Conservation (phyloP, 2,797 vertebrate species). For the Rachycentron canadum region DNA sequence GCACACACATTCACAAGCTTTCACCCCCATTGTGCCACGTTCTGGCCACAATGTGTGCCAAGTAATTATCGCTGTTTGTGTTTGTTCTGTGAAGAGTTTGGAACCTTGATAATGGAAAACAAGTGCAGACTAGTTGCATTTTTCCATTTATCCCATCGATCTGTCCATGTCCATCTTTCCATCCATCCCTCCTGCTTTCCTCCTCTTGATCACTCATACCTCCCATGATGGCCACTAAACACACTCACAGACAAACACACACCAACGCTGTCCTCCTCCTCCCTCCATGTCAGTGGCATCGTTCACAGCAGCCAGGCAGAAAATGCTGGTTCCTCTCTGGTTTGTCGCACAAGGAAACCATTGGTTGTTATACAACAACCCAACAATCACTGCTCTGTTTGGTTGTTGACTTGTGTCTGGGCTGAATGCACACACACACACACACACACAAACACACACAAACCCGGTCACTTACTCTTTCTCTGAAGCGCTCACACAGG, state of each 20-base stretch:
- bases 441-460: conserved; percentile 5
- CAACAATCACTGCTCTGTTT: conserved; percentile 77
- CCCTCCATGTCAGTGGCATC: conserved; percentile 41
- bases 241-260: conserved; percentile 20
- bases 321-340: conserved; percentile 65
- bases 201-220: conserved; percentile 29
- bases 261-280: conserved; percentile 31
- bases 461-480: conserved; percentile 14
- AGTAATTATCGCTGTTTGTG: conserved; percentile 80
- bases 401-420: conserved; percentile 76
- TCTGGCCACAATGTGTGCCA: conserved; percentile 67
- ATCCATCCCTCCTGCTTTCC: conserved; percentile 16
- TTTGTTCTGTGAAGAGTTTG: conserved; percentile 69
- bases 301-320: conserved; percentile 51
- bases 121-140: conserved; percentile 68
- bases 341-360: conserved; percentile 71
- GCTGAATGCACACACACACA: conserved; percentile 29
- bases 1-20: conserved; percentile 47
- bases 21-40: conserved; percentile 56
- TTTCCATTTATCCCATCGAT: conserved; percentile 57
- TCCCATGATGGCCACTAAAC: conserved; percentile 21
- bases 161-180: conserved; percentile 43
- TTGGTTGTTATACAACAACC: conserved; percentile 73
- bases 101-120: conserved; percentile 80
- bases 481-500: conserved; percentile 46